These are phyloP conservation scores for Pardalotus punctatus DNA, from an alignment of 2,113 vertebrate species.

Conservation along the genomic window DNA sequence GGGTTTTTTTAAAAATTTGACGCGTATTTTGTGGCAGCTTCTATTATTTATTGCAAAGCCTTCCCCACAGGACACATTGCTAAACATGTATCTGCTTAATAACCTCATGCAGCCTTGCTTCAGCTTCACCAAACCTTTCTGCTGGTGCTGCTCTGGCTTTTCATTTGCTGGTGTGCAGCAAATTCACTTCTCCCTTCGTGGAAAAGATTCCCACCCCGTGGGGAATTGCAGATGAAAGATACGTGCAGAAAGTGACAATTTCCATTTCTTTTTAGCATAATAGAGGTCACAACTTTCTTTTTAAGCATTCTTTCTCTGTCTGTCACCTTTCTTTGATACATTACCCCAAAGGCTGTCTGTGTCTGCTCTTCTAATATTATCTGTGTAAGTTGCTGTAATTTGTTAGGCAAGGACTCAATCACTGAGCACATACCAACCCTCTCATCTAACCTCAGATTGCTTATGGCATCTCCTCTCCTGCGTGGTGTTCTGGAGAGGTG, in stretches of 20 bases:
- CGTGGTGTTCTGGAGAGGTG: neutral
- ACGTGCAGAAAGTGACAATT: neutral
- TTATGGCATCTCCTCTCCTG: neutral
- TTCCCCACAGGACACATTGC: neutral
- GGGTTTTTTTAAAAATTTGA: neutral
- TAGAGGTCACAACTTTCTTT: constrained; percentile 1
- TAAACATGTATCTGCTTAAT: neutral
- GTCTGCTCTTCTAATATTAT: neutral
- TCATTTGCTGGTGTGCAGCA: neutral
- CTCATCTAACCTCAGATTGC: neutral
- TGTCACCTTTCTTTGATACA: neutral
- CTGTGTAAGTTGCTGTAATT: neutral
- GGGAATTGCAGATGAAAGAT: neutral
- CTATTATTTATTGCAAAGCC: neutral
- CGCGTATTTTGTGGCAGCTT: neutral
- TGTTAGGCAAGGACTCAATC: neutral
- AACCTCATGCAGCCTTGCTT: neutral
- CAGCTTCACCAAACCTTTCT: neutral
- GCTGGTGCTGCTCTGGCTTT: neutral
- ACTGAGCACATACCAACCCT: neutral
- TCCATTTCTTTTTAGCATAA: neutral
- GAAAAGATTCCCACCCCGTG: neutral
- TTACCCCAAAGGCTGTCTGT: neutral
- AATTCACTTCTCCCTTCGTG: neutral
- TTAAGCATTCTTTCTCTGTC: neutral